phyloP scores from a whole-genome alignment of 2,888 invertebrate species.

The Andrena fulva region DNA sequence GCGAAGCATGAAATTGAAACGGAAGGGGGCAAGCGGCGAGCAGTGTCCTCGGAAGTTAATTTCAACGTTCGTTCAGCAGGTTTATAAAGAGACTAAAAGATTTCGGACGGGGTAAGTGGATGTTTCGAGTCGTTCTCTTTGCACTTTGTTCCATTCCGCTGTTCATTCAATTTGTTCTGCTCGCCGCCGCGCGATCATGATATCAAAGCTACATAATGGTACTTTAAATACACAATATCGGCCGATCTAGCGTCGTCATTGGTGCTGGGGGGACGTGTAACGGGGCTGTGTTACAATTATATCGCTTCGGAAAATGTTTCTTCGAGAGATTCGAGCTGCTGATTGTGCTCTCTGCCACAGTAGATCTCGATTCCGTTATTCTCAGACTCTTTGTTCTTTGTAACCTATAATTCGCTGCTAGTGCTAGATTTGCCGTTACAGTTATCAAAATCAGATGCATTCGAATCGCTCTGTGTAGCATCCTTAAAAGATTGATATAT shows the following conservation, averaged over 20 bases:
- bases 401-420: background rate
- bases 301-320: background rate
- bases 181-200: conserved; percentile 8
- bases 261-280: background rate
- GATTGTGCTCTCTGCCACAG: background rate
- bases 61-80: conserved; percentile 1
- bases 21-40: too few relatives aligned
- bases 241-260: background rate
- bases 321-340: background rate
- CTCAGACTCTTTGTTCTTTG: background rate
- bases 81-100: conserved; percentile 10
- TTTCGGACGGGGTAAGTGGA: background rate
- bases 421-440: too few relatives aligned
- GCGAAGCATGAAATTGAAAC: too few relatives aligned
- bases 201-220: background rate
- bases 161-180: conserved; percentile 20
- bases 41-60: background rate
- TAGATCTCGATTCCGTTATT: background rate
- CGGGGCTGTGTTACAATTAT: conserved; percentile 19
- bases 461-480: too few relatives aligned
- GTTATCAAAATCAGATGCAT: too few relatives aligned
- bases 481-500: too few relatives aligned
- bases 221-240: conserved; percentile 4
- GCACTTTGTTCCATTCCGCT: background rate
- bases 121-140: conserved; percentile 8